A percentile compares a stretch with the other conserved stretches of the same genome.
Conservation (phyloP, 2,888 invertebrate species). For the Seira ritae region DNA sequence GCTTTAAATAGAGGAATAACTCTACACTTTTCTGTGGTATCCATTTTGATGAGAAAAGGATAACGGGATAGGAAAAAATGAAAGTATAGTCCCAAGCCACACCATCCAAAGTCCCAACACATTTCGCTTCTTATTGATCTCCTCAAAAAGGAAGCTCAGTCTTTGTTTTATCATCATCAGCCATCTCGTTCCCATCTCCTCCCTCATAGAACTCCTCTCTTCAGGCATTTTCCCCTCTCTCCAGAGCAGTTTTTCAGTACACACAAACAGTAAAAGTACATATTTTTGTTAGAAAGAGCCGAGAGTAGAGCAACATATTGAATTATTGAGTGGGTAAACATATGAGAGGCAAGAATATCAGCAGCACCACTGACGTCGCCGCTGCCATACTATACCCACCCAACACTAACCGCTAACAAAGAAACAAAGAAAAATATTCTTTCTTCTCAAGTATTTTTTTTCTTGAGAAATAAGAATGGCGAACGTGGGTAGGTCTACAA, state of each 20-base stretch:
- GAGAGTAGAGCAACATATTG: conserved; percentile 61
- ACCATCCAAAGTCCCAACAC: conserved; percentile 37
- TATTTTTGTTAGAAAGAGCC: no score
- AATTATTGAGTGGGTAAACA: conserved; percentile 61
- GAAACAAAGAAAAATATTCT: no score
- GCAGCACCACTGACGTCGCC: no score
- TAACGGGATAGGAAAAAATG: not conserved
- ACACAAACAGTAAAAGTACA: no score
- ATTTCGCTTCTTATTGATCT: conserved; percentile 61
- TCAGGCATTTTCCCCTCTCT: conserved; percentile 22
- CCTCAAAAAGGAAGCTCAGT: conserved; percentile 37
- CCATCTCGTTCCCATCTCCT: conserved; percentile 27
- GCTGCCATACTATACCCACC: no score
- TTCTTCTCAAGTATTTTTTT: no score
- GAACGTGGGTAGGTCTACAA: no score
- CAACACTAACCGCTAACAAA: no score
- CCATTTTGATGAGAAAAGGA: not conserved
- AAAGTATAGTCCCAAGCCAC: conserved; percentile 31
- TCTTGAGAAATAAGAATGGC: no score
- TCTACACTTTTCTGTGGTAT: no score
- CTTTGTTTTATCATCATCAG: conserved; percentile 62
- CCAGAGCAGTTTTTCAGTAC: no score
- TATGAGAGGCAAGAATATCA: conserved; percentile 38
- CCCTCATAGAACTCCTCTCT: conserved; percentile 16
- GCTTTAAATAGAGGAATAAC: no score